Base-by-base conservation (phyloP, 1,140 invertebrate species). In the Neotoxoptera formosana region DNA sequence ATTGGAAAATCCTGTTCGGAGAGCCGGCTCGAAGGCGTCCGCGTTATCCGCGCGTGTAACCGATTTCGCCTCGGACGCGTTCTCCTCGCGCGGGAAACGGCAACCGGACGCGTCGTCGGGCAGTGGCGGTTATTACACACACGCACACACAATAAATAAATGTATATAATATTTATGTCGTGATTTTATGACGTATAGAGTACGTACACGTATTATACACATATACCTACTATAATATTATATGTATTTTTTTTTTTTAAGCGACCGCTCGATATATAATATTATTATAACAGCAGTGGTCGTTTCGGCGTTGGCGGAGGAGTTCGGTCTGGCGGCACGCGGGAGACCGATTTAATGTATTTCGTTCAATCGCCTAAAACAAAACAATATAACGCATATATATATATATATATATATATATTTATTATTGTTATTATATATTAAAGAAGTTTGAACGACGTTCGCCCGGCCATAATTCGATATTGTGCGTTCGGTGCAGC, bases 1-100 rank as follows among this genome's bases (percentile, higher is more conserved):
- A 83, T 91, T 83, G 48, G 76, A n/a, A 84, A 92, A 84, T 21
- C 20, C 47, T 67, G 90, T 90, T 47, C 67, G 67, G 8, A 21
- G 30, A 56, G 25, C 2, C 87, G n/a, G n/a, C n/a, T 30, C 21
- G 25, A 8, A 47, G 14, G 84, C 48, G n/a, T n/a, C n/a, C n/a
- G n/a, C 88, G 88, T 56, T 90, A 41, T 90, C 23, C 36, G 30
- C 45, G 45, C 45, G 41, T 87, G 30, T 34, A n/a, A 30, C 47
- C n/a, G 86, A 86, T 36, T 88, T 86, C 25, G 36, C 41, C 4
- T 23, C n/a, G 41, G 30, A 87, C 86, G 48, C 86, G 48, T 21
- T 34, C 30, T 36, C n/a, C 30, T 36, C 21, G 9, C 3, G 9
- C 8, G n/a, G 87, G 87, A 89, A 87, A 87, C 86, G 45, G 21